Evolutionary conservation across 1,140 invertebrate species (phyloP).

Genomic region (Nixonia krombeini): DNA sequence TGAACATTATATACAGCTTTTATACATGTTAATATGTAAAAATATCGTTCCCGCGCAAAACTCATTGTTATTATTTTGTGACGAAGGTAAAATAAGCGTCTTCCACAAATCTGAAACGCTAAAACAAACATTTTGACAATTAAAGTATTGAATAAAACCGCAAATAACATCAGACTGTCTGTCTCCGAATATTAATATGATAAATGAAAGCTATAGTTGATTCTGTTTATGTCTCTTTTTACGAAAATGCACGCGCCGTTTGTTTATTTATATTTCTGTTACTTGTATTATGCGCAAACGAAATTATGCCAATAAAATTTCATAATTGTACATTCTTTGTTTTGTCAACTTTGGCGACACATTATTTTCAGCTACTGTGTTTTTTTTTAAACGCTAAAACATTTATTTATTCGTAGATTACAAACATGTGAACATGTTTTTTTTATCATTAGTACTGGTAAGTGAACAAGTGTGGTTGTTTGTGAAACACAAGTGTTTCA

Average conservation of each 20-base stretch:
- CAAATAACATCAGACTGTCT: no score
- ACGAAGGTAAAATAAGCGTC: neutral
- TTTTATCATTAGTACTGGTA: neutral
- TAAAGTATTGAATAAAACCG: no score
- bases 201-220: constrained; percentile 7
- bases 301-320: constrained; percentile 24
- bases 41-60: neutral
- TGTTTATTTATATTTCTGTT: constrained; percentile 26
- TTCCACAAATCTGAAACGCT: no score
- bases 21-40: constrained; percentile 5
- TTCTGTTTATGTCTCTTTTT: neutral
- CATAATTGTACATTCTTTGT: constrained; percentile 20
- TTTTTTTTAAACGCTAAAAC: constrained; percentile 7
- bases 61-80: neutral
- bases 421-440: neutral
- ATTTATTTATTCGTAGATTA: constrained; percentile 6
- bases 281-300: constrained; percentile 20
- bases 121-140: no score
- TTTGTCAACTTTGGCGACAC: neutral
- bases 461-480: neutral
- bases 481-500: no score
- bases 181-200: no score
- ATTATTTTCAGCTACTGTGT: constrained; percentile 8
- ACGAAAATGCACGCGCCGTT: neutral
- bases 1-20: constrained; percentile 24